Conservation (phyloP, 2,888 invertebrate genomes). For the Plebejus melissa region DNA sequence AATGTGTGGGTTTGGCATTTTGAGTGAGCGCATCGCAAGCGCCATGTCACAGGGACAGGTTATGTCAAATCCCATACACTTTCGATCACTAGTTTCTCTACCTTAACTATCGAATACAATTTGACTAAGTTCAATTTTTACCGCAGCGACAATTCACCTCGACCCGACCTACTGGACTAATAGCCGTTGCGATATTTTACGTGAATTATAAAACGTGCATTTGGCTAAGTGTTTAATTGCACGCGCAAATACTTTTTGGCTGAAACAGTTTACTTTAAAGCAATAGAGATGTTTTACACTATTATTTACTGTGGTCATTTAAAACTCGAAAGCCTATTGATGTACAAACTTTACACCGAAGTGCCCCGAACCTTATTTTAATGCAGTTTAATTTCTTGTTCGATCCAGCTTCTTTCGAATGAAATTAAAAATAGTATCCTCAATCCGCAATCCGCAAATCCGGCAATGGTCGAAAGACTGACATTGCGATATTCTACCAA, state of each 20-base stretch:
- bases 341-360: not conserved
- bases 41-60: no score
- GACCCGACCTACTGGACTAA: constrained; percentile 35
- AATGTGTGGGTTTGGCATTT: no score
- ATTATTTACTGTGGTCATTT: not conserved
- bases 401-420: no score
- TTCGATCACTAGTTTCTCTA: no score
- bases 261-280: not conserved
- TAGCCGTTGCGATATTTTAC: constrained; percentile 21
- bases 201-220: constrained; percentile 7
- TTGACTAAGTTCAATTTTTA: constrained; percentile 45
- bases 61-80: not conserved
- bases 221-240: constrained; percentile 19
- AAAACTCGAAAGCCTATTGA: not conserved
- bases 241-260: constrained; percentile 9
- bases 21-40: no score
- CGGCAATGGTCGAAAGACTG: no score
- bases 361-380: no score
- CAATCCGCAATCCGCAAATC: no score
- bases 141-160: constrained; percentile 41
- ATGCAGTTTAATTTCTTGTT: no score
- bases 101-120: not conserved
- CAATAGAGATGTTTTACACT: not conserved
- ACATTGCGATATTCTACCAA: no score
- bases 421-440: no score